phyloP scores from a whole-genome alignment of 2,888 invertebrate species.

The Charanyca ferruginea region DNA sequence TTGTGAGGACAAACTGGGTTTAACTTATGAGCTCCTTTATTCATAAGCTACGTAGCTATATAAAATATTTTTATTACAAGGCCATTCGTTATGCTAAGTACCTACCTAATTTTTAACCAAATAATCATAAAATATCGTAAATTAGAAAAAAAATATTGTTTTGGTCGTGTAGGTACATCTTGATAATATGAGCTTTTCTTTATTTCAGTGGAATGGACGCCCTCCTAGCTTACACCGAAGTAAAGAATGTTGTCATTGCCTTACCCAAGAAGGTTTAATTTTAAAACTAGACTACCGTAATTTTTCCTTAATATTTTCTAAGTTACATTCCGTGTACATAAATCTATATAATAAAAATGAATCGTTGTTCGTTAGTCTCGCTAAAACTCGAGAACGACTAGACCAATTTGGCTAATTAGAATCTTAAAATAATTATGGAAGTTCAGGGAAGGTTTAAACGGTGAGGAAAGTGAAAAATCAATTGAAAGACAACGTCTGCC shows the following conservation, averaged over 20 bases:
- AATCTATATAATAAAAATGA: too few relatives aligned
- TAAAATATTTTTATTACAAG: not conserved
- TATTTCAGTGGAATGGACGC: constrained; percentile 92
- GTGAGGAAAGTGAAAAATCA: too few relatives aligned
- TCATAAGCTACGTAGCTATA: not conserved
- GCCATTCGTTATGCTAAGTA: not conserved
- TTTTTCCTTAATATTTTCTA: constrained; percentile 1
- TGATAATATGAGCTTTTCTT: constrained; percentile 1
- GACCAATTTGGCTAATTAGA: too few relatives aligned
- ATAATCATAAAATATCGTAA: not conserved
- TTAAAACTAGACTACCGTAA: not conserved
- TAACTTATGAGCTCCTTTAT: not conserved
- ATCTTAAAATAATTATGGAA: too few relatives aligned
- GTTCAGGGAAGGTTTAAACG: too few relatives aligned
- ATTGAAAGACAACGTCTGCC: too few relatives aligned
- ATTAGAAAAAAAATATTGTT: not conserved
- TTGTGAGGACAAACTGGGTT: not conserved
- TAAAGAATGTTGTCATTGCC: constrained; percentile 93
- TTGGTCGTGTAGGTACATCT: not conserved
- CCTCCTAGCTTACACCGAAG: constrained; percentile 93
- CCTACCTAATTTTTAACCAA: not conserved
- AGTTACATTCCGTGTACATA: not conserved
- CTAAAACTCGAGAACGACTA: too few relatives aligned
- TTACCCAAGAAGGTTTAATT: constrained; percentile 76
- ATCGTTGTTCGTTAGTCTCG: too few relatives aligned